These are phyloP conservation scores for Pan paniscus DNA, from an alignment of 2,113 vertebrate species.

Conservation along the genomic window DNA sequence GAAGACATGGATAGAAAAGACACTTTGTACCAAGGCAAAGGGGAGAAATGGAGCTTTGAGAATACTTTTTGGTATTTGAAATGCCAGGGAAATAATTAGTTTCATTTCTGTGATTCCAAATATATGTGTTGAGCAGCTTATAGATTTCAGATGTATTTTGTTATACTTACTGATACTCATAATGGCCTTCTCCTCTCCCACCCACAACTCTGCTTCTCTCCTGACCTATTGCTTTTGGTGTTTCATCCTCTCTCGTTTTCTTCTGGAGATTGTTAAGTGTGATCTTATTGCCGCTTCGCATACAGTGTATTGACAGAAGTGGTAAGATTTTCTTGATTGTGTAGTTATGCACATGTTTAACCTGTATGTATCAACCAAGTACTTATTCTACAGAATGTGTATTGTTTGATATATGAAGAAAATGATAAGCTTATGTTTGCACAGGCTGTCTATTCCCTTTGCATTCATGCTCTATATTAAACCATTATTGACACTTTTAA, in stretches of 20 bases:
- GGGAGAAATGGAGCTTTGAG: neutral
- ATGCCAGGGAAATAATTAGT: neutral
- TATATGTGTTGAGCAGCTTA: neutral
- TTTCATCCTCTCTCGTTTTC: neutral
- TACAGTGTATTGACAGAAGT: neutral
- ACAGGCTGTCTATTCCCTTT: neutral
- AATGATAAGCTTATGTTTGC: conserved; percentile 22
- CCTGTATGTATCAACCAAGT: neutral
- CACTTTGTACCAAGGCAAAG: neutral
- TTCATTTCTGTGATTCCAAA: conserved; percentile 27
- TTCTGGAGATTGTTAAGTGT: neutral
- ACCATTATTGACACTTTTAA: conserved; percentile 25
- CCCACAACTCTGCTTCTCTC: neutral
- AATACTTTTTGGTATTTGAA: neutral
- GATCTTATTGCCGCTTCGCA: neutral
- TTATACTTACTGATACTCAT: neutral
- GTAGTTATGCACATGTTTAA: neutral
- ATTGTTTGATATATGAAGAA: conserved; percentile 3
- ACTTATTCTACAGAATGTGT: neutral
- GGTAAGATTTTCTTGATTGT: neutral
- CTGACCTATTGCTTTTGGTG: neutral
- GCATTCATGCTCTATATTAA: neutral
- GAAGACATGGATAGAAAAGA: neutral
- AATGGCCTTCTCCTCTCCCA: neutral
- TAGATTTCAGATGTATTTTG: neutral